Evolutionary conservation across 2,888 invertebrate species (phyloP), one percentile per base, ranked within the genome.

Genomic region (Megamerina dolium): DNA sequence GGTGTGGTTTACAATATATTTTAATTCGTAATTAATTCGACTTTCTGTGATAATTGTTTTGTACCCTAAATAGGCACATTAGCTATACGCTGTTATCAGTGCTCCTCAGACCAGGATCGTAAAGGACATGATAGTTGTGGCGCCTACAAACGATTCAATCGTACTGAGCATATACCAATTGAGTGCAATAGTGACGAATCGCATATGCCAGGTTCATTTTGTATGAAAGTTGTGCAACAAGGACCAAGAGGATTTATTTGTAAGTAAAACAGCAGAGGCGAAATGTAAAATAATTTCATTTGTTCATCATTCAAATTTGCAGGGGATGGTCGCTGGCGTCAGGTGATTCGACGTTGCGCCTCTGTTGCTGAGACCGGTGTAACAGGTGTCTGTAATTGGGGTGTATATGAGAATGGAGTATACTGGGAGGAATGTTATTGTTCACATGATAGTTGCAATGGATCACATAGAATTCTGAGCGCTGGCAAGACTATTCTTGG

Each of bases 341-440:
- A 92, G 70, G 92, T 93, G 0, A 85, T 91, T 44, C 76, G 93
- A 26, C 77, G 91, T 17, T 93, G 93, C 72, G 89, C 91, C 2
- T 90, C 90, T 0, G 88, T 92, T 0, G 83, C 92, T 1, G 90
- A 88, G 55, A 90, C 87, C 2, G 92, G 92, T 49, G 90, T 91
- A 1, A 91, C 94, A 0, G 93, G 92, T 41, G 94, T 95, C 1
- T 96, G 96, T 63, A 91, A 94, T 64, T 96, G 95, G 95, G 90
- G 92, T 14, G 89, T 96, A 42, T 83, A 89, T 56, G 87, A 89
- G 52, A 94, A 94, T 57, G 95, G 95, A 3, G 88, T 89, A 1
- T 96, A 94, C 67, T 93, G 91, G 89, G 94, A 96, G 67, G 92
- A 94, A 61, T 96, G 96, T 61, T 96, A 95, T 63, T 96, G 95